Base-by-base conservation (phyloP, 2,113 vertebrate species). In the Corynorhinus townsendii region DNA sequence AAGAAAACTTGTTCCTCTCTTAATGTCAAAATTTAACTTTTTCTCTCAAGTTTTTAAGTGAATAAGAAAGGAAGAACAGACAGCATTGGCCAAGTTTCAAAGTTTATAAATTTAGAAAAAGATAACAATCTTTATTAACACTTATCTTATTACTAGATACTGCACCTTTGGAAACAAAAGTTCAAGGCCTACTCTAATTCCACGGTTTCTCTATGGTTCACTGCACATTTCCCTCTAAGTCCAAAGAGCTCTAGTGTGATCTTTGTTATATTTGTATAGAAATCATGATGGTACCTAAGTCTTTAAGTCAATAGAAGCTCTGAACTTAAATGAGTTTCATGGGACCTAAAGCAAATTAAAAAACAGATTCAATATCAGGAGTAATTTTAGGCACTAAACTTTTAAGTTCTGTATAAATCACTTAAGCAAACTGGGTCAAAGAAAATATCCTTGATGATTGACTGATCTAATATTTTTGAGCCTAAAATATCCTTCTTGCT, bases 361-460 rank as follows among this genome's bases (percentile, higher is more conserved):
- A 88, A 97, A 66, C 83, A 96, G 28, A 86, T 79, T 95, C 90
- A 96, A 68, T 97, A 96, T 93, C 68, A 94, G 19, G 12, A 93
- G 77, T 96, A 92, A 95, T 95, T 96, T 97, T 95, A 96, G 93
- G 90, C 77, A 86, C 73, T 92, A 82, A 71, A 96, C 73, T 95
- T 95, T 90, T 85, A 95, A 93, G 90, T 95, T 96, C 45, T 68
- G 92, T 66, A 90, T 96, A 96, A 97, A 96, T 95, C 69, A 96
- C 77, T 97, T 94, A 95, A 82, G 75, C 94, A 97, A 97, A 96
- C 77, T 94, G 69, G 95, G 92, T 97, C 96, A 97, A 62, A 94
- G 81, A 94, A 90, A 96, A 96, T 96, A 95, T 82, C 75, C 68
- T 96, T 86, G 30, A 94, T 93, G 91, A 97, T 45, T 93, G 83